These are phyloP conservation scores for Drosophila paramelanica DNA, from an alignment of 2,888 invertebrate genomes.

Conservation along the genomic window DNA sequence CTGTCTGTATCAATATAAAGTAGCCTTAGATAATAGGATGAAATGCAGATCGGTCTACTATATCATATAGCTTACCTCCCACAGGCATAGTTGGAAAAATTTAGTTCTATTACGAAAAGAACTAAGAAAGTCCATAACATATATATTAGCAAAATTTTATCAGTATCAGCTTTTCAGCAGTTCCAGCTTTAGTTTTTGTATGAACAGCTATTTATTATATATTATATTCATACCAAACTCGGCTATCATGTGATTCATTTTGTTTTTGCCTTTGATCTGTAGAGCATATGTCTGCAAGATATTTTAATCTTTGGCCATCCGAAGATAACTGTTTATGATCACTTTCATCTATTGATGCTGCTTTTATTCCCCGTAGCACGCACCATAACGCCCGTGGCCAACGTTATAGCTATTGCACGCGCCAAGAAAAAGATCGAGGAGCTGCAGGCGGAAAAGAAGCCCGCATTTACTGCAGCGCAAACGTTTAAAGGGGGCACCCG, in stretches of 20 bases:
- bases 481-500: constrained; percentile 88
- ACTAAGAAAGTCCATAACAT: background rate
- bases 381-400: constrained; percentile 91
- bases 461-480: constrained; percentile 88
- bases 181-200: too few species aligned
- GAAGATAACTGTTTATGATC: background rate
- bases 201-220: too few species aligned
- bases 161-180: too few species aligned
- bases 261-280: too few species aligned
- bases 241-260: too few species aligned
- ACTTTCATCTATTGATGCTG: background rate
- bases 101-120: background rate
- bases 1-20: too few species aligned
- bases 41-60: background rate
- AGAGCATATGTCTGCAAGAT: background rate
- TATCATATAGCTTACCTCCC: background rate
- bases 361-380: constrained; percentile 84
- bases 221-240: too few species aligned
- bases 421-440: constrained; percentile 89
- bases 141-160: background rate
- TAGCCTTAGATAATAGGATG: too few species aligned
- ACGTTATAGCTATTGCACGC: constrained; percentile 89
- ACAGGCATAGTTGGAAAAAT: too few species aligned
- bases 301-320: background rate
- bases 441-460: constrained; percentile 84